A percentile compares a stretch with the other conserved stretches of the same genome.
Conservation (phyloP, 2,888 invertebrate genomes). For the Agonopterix arenella region DNA sequence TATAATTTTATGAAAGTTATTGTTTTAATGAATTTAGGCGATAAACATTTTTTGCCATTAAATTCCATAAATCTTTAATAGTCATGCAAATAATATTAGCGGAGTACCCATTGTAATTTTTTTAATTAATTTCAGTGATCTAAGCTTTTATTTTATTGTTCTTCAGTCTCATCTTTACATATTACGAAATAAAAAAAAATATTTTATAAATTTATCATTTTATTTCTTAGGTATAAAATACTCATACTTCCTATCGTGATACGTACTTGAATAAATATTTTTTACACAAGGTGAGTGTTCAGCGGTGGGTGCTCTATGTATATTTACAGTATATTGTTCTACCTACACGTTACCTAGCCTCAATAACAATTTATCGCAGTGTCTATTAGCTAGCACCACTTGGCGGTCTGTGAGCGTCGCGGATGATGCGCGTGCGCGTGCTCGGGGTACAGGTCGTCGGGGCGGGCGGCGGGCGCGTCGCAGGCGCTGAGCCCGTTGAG, state of each 20-base stretch:
- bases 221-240: too few species aligned
- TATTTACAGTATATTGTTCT: constrained; percentile 29
- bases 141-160: too few species aligned
- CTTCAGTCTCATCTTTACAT: too few species aligned
- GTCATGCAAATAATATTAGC: too few species aligned
- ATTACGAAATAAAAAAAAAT: neutral
- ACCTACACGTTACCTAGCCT: neutral
- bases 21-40: constrained; percentile 3
- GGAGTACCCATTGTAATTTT: too few species aligned
- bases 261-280: neutral
- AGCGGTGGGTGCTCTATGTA: constrained; percentile 49
- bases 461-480: constrained; percentile 38
- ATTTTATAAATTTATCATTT: too few species aligned
- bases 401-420: constrained; percentile 23
- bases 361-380: neutral
- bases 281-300: constrained; percentile 34
- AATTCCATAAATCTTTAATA: too few species aligned
- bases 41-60: neutral
- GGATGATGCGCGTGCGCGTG: constrained; percentile 30
- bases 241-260: too few species aligned
- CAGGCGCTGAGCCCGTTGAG: constrained; percentile 34
- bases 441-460: constrained; percentile 58
- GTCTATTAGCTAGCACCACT: constrained; percentile 42
- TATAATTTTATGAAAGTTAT: constrained; percentile 6
- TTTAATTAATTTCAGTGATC: too few species aligned